These are phyloP conservation scores for Zhuqinia jingwanae DNA, from an alignment of 2,888 invertebrate species.

Conservation along the genomic window DNA sequence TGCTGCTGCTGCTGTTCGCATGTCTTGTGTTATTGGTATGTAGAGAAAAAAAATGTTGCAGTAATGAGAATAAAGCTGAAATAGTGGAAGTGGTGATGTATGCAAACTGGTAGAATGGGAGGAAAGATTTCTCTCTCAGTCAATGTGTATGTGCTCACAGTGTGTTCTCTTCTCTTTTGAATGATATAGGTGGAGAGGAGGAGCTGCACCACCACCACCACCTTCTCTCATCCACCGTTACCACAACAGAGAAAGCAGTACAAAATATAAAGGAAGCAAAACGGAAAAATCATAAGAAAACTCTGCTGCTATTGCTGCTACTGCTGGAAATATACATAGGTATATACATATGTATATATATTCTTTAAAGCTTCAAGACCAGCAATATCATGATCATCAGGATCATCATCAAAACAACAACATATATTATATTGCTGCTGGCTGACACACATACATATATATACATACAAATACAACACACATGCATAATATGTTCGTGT, in stretches of 20 bases:
- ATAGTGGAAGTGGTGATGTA: background rate
- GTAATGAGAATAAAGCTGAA: slow-evolving; percentile 16
- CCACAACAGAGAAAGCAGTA: background rate
- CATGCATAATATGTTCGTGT: background rate
- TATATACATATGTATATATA: background rate
- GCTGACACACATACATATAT: no score
- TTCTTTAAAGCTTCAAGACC: background rate
- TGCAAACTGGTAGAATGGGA: slow-evolving; percentile 17
- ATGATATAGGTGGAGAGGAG: slow-evolving; percentile 48
- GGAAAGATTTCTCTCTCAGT: background rate
- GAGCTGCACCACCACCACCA: slow-evolving; percentile 37
- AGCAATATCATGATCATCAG: background rate
- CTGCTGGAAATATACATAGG: background rate
- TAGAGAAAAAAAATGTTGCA: slow-evolving; percentile 50
- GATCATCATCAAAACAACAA: no score
- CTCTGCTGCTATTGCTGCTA: slow-evolving; percentile 19
- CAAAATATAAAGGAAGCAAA: no score
- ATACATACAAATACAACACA: no score
- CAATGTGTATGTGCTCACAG: background rate
- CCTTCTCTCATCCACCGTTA: no score
- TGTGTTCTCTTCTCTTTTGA: slow-evolving; percentile 15
- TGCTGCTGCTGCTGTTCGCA: no score
- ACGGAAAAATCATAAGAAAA: background rate
- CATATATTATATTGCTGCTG: no score
- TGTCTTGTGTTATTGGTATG: background rate